Conservation (phyloP, 2,113 vertebrate species). For the Protobothrops flavoviridis region DNA sequence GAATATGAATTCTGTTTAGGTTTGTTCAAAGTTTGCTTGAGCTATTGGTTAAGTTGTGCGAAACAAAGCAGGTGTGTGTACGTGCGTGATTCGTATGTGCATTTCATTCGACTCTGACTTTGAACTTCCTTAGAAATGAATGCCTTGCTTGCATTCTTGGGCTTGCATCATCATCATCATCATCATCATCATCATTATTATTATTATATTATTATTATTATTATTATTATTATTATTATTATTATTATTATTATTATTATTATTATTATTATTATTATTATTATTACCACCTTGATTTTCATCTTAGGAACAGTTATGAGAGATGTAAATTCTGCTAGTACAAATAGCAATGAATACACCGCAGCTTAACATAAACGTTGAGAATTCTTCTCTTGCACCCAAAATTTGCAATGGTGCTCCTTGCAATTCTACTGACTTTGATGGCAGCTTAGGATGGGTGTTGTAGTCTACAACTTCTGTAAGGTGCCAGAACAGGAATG, state of each 20-base stretch:
- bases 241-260: too few relatives aligned
- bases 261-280: too few relatives aligned
- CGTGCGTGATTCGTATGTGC: rapidly evolving
- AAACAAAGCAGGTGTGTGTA: not conserved
- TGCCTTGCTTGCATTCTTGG: not conserved
- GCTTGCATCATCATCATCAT: too few relatives aligned
- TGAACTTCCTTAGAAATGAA: not conserved
- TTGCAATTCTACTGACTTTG: not conserved
- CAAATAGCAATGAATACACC: not conserved
- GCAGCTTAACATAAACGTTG: not conserved
- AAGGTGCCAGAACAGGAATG: not conserved
- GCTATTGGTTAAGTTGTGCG: not conserved
- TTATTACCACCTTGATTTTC: not conserved
- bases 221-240: too few relatives aligned
- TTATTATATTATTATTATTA: too few relatives aligned
- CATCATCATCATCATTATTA: too few relatives aligned
- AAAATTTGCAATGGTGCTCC: too few relatives aligned
- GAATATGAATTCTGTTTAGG: not conserved
- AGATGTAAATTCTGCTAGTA: not conserved
- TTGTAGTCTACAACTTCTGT: not conserved
- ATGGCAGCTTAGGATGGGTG: not conserved
- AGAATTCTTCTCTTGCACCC: not conserved
- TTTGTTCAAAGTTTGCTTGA: not conserved
- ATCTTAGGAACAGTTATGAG: not conserved
- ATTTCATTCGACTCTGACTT: not conserved